phyloP scores from a whole-genome alignment of 2,113 vertebrate genomes.

The Capreolus pygargus region DNA sequence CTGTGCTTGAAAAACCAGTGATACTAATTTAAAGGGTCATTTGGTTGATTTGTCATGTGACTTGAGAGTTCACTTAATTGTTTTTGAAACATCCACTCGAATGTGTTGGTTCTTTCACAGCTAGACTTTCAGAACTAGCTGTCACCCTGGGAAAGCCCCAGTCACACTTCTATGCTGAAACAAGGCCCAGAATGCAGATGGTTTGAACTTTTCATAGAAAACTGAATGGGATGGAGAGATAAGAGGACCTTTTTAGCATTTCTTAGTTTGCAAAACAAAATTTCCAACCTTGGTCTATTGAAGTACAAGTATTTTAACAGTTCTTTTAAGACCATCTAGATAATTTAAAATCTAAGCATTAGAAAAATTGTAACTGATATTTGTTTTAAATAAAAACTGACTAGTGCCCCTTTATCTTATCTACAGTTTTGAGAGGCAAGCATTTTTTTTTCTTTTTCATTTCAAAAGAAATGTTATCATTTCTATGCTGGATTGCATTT shows the following conservation, averaged over 20 bases:
- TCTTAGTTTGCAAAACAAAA: neutral
- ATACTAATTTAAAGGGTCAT: neutral
- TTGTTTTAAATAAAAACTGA: conserved; percentile 38
- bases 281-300: neutral
- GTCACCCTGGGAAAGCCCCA: neutral
- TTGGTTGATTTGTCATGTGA: neutral
- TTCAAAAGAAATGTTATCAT: conserved; percentile 29
- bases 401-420: neutral
- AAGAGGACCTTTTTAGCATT: neutral
- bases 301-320: neutral
- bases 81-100: neutral
- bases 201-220: neutral
- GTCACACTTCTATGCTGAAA: neutral
- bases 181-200: neutral
- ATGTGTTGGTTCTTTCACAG: neutral
- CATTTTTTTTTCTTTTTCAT: neutral
- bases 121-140: neutral
- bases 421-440: neutral
- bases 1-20: conserved; percentile 7
- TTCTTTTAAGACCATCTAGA: neutral
- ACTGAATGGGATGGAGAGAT: neutral
- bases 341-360: conserved; percentile 11
- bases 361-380: neutral
- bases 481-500: conserved; percentile 10
- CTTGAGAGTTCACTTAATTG: conserved; percentile 36